Evolutionary conservation across 2,888 invertebrate species (phyloP).

Genomic region (Tetanocera ferruginea): DNA sequence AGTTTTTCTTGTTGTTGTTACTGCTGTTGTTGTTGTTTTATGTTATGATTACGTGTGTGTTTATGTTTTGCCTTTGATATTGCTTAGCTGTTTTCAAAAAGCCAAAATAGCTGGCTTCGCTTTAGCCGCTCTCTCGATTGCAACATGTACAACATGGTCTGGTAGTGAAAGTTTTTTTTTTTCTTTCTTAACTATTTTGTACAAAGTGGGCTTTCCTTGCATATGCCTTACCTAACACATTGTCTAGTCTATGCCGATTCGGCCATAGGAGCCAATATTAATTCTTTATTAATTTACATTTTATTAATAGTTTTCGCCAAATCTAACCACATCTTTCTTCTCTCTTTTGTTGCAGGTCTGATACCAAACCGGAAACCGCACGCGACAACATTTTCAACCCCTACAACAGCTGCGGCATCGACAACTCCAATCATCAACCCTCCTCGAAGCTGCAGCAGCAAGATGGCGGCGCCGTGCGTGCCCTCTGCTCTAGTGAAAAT

Average conservation of each 20-base stretch:
- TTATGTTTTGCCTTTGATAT: neutral
- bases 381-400: slow-evolving; percentile 68
- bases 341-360: slow-evolving; percentile 58
- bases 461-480: slow-evolving; percentile 43
- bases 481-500: slow-evolving; percentile 56
- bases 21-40: neutral
- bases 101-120: neutral
- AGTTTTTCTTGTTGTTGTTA: neutral
- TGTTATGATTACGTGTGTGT: neutral
- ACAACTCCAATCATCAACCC: slow-evolving; percentile 58
- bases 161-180: too few relatives aligned
- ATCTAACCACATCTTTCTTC: neutral
- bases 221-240: too few relatives aligned
- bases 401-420: slow-evolving; percentile 57
- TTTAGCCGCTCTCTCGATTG: too few relatives aligned
- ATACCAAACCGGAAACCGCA: slow-evolving; percentile 62
- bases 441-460: slow-evolving; percentile 49
- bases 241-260: too few relatives aligned
- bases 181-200: too few relatives aligned
- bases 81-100: neutral
- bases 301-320: neutral
- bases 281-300: too few relatives aligned
- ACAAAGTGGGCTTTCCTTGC: too few relatives aligned
- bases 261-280: too few relatives aligned
- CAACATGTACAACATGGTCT: too few relatives aligned